Base-by-base conservation (phyloP, 2,113 vertebrate genomes). In the Ploceus nigricollis region DNA sequence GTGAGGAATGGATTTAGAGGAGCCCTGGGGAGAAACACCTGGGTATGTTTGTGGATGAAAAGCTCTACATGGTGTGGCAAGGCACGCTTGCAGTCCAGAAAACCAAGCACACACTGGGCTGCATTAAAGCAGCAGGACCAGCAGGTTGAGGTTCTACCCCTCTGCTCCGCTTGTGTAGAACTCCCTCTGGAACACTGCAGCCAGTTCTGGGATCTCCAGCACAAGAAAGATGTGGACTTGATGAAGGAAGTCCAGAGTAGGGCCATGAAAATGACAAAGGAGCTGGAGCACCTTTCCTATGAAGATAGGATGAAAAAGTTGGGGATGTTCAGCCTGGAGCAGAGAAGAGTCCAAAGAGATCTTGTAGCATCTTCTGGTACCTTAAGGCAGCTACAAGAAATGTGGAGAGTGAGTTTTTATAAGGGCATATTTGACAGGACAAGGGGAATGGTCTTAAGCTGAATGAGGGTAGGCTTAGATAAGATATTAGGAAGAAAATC, bases 231-330 rank as follows among this genome's bases (percentile, higher is more conserved):
- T 18, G 48, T 22, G 7, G 35, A 25, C 11, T 25, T 31, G 35
- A 18, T 40, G 42, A 16, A 35, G 25, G 16, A 56, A 42, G 2
- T 42, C 30, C 40, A 42, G 6, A 56, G 17, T 7, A 64, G 17
- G 10, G 17, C 23, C 20, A 56, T 0, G 0, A 56, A 64, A 25
- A 35, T 31, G 30, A 15, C 12, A 35, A 42, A 21, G 16, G 24
- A 31, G 13, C 17, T 35, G 35, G 13, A 51, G 10, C 4, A 44
- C 4, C 12, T 50, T 47, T 51, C 18, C 18, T 51, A 3, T 8
- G 11, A 48, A 48, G 35, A 50, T 31, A 27, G 17, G 12, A 17
- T 50, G 37, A 40, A 10, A 60, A 15, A 61, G 16, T 3, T 57
- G 25, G 35, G 31, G 10, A 7, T 65, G 2, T 48, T 50, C 31